A percentile compares a stretch with the other conserved stretches of the same genome.
phyloP scores from a whole-genome alignment of 2,797 vertebrate genomes.

The Catamblyrhynchus diadema region DNA sequence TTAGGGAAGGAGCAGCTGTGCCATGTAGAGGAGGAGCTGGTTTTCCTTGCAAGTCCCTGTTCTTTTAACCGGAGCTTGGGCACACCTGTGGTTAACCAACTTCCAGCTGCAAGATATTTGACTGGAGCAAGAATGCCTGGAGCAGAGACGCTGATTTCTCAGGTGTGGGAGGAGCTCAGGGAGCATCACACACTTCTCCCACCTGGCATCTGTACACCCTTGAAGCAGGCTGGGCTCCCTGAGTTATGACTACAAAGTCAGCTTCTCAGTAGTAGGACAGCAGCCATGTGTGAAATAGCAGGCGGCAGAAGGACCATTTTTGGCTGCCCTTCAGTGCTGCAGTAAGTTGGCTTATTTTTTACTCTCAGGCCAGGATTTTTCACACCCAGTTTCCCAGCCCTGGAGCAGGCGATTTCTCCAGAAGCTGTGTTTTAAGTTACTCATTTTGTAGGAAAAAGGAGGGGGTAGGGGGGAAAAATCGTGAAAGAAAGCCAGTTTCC shows the following conservation, averaged over 20 bases:
- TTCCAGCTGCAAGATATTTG: background rate
- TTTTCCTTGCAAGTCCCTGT: background rate
- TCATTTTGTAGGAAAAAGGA: background rate
- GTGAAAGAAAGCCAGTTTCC: background rate
- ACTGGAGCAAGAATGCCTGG: fast-evolving
- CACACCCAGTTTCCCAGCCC: background rate
- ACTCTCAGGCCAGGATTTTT: background rate
- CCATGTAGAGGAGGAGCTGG: background rate
- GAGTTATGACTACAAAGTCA: background rate
- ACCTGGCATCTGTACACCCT: background rate
- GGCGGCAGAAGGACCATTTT: background rate
- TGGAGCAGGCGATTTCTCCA: background rate
- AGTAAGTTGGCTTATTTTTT: background rate
- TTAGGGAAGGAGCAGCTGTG: background rate
- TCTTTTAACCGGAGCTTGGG: background rate
- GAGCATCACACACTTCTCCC: background rate
- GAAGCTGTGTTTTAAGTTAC: background rate
- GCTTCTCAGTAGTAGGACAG: background rate
- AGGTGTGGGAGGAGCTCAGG: background rate
- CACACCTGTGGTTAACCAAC: fast-evolving
- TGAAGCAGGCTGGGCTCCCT: background rate
- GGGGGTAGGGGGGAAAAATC: background rate
- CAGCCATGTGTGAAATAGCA: background rate
- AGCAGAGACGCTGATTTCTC: fast-evolving
- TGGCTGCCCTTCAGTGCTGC: background rate